Base-by-base conservation (phyloP, 1,140 invertebrate genomes). In the Cyclargus thomasi region DNA sequence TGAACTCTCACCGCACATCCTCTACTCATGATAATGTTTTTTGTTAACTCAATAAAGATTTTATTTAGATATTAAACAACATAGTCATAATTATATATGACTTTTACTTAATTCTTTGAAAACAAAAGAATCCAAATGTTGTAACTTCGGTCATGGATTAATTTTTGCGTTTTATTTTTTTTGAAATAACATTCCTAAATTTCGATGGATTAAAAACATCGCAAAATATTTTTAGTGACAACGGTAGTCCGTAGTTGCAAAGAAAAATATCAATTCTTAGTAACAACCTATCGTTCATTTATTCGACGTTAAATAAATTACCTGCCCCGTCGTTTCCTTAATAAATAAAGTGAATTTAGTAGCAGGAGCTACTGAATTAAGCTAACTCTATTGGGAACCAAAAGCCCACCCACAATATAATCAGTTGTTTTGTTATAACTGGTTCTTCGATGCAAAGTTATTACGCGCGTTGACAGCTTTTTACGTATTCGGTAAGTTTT, bases 401-500 rank as follows among this genome's bases (percentile, higher is more conserved):
- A 47, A 47, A 47, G 39, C 39, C 39, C 39, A 47, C 39, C 39
- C 14, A 47, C 39, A 47, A 29, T 7, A 29, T 29, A 0, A 29
- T 47, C 39, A 8, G 39, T 47, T 29, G 29, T 29, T 29, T 29
- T 29, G 29, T 0, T 29, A 7, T 11, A 47, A 47, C 39, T 47
- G 11, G 39, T 47, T 47, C 14, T 47, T 11, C 39, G 39, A 7
- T 47, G 14, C 39, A 47, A 47, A 47, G 39, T 47, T 47, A 47
- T 47, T 47, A 47, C 8, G 6, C 39, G 39, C 39, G 39, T 47
- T 47, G 39, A 47, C 39, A 47, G 39, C 39, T 47, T 47, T 47
- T 47, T 47, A 47, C 39, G 39, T 47, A 47, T 47, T 47, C 39
- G 39, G 39, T 47, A 47, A 47, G 11, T 47, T 47, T 47, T 47